A percentile compares a stretch with the other conserved stretches of the same genome.
These are phyloP conservation scores for Pocillopora verrucosa DNA, from an alignment of 64 coral and sea anemone genomes.

Conservation along the genomic window DNA sequence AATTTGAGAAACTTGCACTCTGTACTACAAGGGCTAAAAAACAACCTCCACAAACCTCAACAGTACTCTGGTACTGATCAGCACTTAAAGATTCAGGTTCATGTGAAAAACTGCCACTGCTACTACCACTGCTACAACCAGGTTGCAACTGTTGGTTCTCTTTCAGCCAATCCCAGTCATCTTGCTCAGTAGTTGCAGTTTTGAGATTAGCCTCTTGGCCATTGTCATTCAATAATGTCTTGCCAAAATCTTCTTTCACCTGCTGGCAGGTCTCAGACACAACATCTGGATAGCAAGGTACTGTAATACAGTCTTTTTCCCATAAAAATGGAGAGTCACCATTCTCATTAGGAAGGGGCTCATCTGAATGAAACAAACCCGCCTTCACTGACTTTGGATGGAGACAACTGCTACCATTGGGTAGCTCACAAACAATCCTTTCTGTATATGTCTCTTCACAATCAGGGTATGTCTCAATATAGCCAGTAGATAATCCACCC, in stretches of 20 bases:
- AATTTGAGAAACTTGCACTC: too few relatives aligned
- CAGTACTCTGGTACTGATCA: too few relatives aligned
- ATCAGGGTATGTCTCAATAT: neutral
- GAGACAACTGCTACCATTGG: neutral
- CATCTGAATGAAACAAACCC: neutral
- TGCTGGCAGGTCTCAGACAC: neutral
- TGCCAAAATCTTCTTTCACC: neutral
- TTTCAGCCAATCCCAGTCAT: neutral
- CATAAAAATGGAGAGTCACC: neutral
- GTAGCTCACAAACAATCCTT: neutral
- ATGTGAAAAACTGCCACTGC: neutral
- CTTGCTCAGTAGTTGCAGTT: neutral
- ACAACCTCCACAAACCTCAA: slow-evolving; percentile 2
- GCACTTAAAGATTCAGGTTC: neutral
- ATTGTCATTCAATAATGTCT: neutral
- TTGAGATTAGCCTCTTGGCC: neutral
- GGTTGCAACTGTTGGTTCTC: neutral
- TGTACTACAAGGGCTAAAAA: neutral
- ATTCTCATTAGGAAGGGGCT: neutral
- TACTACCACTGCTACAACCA: too few relatives aligned
- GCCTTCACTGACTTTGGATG: neutral
- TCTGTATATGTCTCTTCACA: neutral
- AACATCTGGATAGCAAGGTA: slow-evolving; percentile 14
- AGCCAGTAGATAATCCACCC: neutral
- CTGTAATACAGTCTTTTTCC: neutral